phyloP scores from a whole-genome alignment of 2,797 vertebrate species.

The Fratercula arctica region DNA sequence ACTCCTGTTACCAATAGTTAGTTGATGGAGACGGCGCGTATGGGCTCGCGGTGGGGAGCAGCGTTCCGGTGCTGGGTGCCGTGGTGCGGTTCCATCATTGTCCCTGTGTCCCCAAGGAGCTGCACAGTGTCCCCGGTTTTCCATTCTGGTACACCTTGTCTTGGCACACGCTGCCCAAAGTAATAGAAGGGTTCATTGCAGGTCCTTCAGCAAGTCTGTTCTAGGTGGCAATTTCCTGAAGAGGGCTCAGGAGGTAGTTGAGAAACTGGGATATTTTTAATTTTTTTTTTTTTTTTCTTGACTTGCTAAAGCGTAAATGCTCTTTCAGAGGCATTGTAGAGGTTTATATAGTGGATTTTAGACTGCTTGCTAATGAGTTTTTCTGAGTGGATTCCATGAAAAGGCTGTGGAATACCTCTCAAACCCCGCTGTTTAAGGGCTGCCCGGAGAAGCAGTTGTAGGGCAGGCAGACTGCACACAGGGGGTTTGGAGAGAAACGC shows the following conservation, averaged over 20 bases:
- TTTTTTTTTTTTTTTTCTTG: background rate
- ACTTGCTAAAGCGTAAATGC: background rate
- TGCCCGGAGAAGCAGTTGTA: background rate
- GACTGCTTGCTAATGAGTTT: background rate
- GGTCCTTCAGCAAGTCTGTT: background rate
- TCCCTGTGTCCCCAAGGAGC: background rate
- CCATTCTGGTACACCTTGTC: fast-evolving
- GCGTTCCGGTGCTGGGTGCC: background rate
- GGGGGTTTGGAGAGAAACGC: fast-evolving
- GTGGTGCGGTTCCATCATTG: no score
- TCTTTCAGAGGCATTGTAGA: background rate
- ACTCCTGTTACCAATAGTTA: no score
- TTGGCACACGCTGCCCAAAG: background rate
- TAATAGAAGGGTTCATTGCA: background rate
- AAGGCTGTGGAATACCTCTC: background rate
- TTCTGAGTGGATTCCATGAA: background rate
- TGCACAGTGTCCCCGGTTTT: background rate
- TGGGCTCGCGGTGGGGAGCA: fast-evolving
- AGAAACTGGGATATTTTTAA: background rate
- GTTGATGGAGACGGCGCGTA: fast-evolving
- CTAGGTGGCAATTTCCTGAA: background rate
- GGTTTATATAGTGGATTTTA: background rate
- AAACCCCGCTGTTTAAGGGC: fast-evolving
- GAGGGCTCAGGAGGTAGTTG: background rate
- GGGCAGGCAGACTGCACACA: fast-evolving